phyloP scores from a whole-genome alignment of 2,113 vertebrate species.

The Lamprologus tigripictilis region DNA sequence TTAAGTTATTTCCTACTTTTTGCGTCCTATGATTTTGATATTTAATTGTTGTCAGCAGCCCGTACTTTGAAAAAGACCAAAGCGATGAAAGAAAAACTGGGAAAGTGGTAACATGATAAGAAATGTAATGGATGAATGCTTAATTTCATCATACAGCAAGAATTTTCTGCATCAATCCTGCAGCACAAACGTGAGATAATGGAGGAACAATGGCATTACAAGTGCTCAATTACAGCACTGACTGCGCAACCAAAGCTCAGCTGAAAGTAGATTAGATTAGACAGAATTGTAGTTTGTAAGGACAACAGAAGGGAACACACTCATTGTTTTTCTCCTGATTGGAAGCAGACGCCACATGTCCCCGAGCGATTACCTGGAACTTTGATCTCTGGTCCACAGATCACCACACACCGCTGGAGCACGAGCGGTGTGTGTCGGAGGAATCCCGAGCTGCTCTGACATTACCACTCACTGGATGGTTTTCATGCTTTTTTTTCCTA shows the following conservation, averaged over 20 bases:
- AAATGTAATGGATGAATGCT: neutral
- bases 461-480: neutral
- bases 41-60: neutral
- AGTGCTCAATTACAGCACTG: neutral
- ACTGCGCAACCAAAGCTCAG: neutral
- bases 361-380: neutral
- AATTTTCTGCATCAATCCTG: neutral
- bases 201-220: neutral
- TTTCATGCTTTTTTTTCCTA: neutral
- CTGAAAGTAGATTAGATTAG: neutral
- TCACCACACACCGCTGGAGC: neutral
- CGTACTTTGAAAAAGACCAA: neutral
- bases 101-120: neutral
- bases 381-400: neutral
- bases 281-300: neutral
- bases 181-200: neutral
- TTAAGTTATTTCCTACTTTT: neutral
- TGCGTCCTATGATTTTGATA: neutral
- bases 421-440: accelerated
- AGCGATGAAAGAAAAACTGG: neutral
- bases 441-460: neutral
- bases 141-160: neutral
- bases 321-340: neutral
- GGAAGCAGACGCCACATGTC: conserved; percentile 30
- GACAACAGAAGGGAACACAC: neutral